These are phyloP conservation scores for Caenorhabditis virilis DNA, from an alignment of 2,888 invertebrate genomes.

Conservation along the genomic window DNA sequence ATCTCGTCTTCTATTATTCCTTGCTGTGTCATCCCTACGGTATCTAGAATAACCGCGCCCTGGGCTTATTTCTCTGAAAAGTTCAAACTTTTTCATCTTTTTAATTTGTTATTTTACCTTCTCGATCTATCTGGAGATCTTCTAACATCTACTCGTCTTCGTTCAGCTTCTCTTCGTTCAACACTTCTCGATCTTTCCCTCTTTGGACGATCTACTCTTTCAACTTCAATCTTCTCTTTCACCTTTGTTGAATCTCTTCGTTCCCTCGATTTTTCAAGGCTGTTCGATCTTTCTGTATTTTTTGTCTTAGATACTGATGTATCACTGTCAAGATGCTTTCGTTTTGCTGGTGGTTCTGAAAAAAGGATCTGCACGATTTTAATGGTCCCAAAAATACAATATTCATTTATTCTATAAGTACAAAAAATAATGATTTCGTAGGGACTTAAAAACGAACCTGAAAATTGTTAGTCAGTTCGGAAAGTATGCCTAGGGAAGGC, in stretches of 20 bases:
- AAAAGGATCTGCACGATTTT: background rate
- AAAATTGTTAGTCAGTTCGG: background rate
- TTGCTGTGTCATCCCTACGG: conserved; percentile 4
- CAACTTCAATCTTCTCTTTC: conserved; percentile 17
- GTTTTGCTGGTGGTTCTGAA: conserved; percentile 1
- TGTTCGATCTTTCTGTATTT: conserved; percentile 15
- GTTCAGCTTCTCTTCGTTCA: conserved; percentile 6
- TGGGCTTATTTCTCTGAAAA: conserved; percentile 14
- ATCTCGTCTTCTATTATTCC: background rate
- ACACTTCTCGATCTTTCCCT: conserved; percentile 15
- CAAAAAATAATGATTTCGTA: background rate
- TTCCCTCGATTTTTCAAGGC: conserved; percentile 11
- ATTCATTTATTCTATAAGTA: background rate
- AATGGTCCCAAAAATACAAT: conserved; percentile 3
- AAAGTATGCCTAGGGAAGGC: background rate
- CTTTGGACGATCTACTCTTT: conserved; percentile 15
- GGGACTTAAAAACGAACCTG: background rate
- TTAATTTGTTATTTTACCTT: background rate
- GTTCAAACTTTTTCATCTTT: background rate
- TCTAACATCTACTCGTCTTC: conserved; percentile 7
- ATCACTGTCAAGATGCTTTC: background rate
- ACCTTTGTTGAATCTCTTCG: conserved; percentile 11
- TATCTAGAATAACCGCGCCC: conserved; percentile 3
- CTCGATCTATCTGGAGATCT: conserved; percentile 9
- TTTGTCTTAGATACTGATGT: background rate